Percentiles rank a stretch among this genome's conserved stretches.
Conservation (phyloP, 1,140 invertebrate genomes). For the Melitaea cinxia region DNA sequence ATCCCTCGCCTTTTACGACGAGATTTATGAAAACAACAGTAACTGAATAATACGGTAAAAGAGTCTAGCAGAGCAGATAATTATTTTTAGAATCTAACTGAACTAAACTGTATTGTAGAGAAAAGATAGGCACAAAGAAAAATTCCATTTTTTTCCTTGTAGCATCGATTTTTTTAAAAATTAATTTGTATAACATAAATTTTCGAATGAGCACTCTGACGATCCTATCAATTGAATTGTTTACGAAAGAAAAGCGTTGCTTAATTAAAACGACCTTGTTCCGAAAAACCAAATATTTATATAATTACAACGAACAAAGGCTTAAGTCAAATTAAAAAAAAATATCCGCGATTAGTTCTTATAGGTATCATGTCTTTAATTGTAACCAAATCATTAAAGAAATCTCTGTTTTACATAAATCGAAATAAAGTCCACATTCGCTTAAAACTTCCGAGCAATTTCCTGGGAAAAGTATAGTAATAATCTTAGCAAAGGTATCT, state of each 20-base stretch:
- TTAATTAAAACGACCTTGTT: constrained; percentile 25
- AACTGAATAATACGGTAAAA: too few relatives aligned
- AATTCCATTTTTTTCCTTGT: background rate
- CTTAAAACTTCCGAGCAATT: constrained; percentile 8
- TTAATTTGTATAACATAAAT: constrained; percentile 2
- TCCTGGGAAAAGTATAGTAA: constrained; percentile 27
- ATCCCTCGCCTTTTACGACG: too few relatives aligned
- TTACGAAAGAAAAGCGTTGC: background rate
- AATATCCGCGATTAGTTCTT: constrained; percentile 23
- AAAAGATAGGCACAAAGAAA: background rate
- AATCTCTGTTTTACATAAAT: background rate
- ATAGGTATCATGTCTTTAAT: constrained; percentile 37
- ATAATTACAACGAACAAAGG: constrained; percentile 39
- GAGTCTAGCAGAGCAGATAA: too few relatives aligned
- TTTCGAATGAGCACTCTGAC: constrained; percentile 4
- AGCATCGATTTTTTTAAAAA: background rate
- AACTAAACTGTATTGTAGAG: too few relatives aligned
- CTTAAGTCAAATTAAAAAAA: too few relatives aligned
- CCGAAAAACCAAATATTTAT: constrained; percentile 23
- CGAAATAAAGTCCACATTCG: constrained; percentile 12
- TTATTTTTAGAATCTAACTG: too few relatives aligned
- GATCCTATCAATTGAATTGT: constrained; percentile 2
- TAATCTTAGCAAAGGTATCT: constrained; percentile 34
- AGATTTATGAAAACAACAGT: too few relatives aligned
- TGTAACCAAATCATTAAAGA: constrained; percentile 5